These are phyloP conservation scores for Corythornis cristatus DNA, from an alignment of 2,113 vertebrate genomes.

Conservation along the genomic window DNA sequence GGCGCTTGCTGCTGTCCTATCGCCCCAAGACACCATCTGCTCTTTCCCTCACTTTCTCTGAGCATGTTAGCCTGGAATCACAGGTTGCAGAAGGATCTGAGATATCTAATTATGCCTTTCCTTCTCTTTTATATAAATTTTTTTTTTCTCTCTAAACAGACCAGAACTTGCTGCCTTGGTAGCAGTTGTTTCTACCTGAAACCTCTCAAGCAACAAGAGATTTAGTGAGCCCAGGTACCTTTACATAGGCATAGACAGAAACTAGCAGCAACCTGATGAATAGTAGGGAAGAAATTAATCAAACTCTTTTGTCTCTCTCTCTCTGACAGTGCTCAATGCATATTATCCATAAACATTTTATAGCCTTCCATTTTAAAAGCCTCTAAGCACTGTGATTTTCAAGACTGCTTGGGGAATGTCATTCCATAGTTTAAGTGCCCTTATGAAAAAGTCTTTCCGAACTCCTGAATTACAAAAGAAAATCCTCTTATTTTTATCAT, in stretches of 20 bases:
- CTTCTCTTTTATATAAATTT: neutral
- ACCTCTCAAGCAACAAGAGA: neutral
- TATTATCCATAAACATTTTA: neutral
- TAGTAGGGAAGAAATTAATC: neutral
- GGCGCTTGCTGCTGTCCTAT: rapidly evolving
- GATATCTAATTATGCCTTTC: neutral
- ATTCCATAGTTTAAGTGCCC: neutral
- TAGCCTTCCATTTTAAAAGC: neutral
- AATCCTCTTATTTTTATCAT: neutral
- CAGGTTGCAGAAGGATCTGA: neutral
- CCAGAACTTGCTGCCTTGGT: neutral
- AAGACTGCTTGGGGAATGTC: neutral
- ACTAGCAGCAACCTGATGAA: neutral
- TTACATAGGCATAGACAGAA: neutral
- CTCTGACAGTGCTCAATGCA: neutral
- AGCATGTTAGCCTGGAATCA: neutral
- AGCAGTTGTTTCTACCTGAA: neutral
- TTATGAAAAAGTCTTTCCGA: neutral
- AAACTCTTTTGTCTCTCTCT: neutral
- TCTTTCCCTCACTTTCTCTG: neutral
- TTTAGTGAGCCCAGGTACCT: neutral
- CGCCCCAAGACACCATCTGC: neutral
- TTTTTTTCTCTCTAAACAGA: rapidly evolving
- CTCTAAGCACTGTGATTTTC: neutral
- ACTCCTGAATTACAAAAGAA: neutral